These are phyloP conservation scores for Clostera curtula DNA, from an alignment of 2,888 invertebrate genomes.

Conservation along the genomic window DNA sequence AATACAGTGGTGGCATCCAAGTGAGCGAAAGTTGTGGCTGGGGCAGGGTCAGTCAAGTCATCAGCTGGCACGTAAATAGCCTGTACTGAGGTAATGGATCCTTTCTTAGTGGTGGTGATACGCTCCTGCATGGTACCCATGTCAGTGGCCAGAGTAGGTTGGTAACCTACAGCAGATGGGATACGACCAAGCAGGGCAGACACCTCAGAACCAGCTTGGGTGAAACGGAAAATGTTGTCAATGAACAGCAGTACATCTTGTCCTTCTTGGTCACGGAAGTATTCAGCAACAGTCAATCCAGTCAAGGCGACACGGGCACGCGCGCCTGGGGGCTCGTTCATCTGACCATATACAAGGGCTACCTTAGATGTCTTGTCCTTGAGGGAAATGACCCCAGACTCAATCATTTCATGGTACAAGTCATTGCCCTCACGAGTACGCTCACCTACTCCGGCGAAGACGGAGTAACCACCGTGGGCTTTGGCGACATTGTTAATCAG, in stretches of 20 bases:
- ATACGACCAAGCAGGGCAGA: constrained; percentile 96
- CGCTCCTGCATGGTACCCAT: constrained; percentile 98
- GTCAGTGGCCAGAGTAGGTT: constrained; percentile 96
- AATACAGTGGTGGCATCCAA: constrained; percentile 96
- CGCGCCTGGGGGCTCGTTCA: constrained; percentile 97
- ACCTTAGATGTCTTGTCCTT: constrained; percentile 93
- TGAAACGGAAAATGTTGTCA: constrained; percentile 96
- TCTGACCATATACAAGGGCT: constrained; percentile 94
- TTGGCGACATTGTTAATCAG: constrained; percentile 96
- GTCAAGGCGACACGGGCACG: constrained; percentile 94
- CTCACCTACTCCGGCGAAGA: constrained; percentile 96
- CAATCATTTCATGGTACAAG: constrained; percentile 97
- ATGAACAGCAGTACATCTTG: constrained; percentile 96
- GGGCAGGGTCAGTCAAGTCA: constrained; percentile 96
- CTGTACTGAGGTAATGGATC: constrained; percentile 96
- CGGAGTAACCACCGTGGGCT: constrained; percentile 96
- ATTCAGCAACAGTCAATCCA: constrained; percentile 93
- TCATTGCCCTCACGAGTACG: constrained; percentile 96
- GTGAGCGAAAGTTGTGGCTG: constrained; percentile 95
- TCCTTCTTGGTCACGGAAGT: constrained; percentile 95
- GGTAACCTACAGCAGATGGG: constrained; percentile 96
- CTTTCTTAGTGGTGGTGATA: constrained; percentile 94
- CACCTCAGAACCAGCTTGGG: constrained; percentile 91
- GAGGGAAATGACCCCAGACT: constrained; percentile 91
- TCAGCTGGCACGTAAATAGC: constrained; percentile 97